Conservation (phyloP, 2,888 invertebrate species). For the Thymelicus acteon region DNA sequence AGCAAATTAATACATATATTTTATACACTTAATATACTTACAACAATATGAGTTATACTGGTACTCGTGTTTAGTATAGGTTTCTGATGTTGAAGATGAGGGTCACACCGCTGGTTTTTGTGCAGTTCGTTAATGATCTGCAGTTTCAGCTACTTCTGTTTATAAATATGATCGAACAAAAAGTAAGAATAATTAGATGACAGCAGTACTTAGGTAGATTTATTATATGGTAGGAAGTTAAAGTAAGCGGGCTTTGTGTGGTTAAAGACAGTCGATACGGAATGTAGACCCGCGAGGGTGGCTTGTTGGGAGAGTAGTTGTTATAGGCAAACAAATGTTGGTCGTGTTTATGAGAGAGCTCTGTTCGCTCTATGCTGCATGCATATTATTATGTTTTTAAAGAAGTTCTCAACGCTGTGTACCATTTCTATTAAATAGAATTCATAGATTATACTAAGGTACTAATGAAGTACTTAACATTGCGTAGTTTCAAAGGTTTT, state of each 20-base stretch:
- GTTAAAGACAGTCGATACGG: slow-evolving; percentile 40
- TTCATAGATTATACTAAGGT: slow-evolving; percentile 15
- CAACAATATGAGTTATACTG: slow-evolving; percentile 21
- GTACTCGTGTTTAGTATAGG: slow-evolving; percentile 11
- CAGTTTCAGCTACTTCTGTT: slow-evolving; percentile 10
- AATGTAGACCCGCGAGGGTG: slow-evolving; percentile 13
- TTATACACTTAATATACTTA: slow-evolving; percentile 5
- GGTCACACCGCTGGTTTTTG: slow-evolving; percentile 17
- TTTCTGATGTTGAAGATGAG: slow-evolving; percentile 17
- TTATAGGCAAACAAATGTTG: slow-evolving; percentile 42
- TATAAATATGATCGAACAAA: slow-evolving; percentile 31
- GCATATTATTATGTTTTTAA: slow-evolving; percentile 5
- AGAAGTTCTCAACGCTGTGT: neutral
- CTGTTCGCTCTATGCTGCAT: slow-evolving; percentile 28
- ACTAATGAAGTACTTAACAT: slow-evolving; percentile 30
- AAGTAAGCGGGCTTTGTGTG: slow-evolving; percentile 43
- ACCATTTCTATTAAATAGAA: slow-evolving; percentile 18
- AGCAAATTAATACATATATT: slow-evolving; percentile 11
- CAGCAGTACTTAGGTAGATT: slow-evolving; percentile 67
- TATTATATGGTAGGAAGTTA: slow-evolving; percentile 48
- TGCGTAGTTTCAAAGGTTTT: neutral
- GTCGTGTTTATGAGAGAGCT: slow-evolving; percentile 24
- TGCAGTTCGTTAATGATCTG: slow-evolving; percentile 21
- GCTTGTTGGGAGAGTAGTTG: slow-evolving; percentile 39
- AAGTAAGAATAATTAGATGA: slow-evolving; percentile 40